Percentiles rank a stretch among this genome's conserved stretches.
phyloP scores from a whole-genome alignment of 2,113 vertebrate species.

The Tachycineta bicolor region DNA sequence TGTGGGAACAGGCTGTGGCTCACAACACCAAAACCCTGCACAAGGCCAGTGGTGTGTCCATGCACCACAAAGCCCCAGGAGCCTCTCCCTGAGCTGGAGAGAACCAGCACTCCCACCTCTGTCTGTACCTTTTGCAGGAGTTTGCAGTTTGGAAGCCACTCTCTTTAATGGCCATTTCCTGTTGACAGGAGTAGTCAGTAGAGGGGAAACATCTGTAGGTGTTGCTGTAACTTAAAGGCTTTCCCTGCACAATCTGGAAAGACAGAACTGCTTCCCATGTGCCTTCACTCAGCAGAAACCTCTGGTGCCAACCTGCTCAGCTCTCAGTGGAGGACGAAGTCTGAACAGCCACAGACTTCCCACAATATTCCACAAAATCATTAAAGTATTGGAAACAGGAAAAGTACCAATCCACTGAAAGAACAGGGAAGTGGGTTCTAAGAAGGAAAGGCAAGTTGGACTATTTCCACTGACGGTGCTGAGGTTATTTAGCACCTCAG shows the following conservation, averaged over 20 bases:
- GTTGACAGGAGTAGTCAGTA: not conserved
- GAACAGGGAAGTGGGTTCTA: not conserved
- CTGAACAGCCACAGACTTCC: not conserved
- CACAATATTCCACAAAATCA: not conserved
- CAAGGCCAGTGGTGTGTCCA: not conserved
- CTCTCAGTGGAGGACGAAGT: not conserved
- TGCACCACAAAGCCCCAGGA: not conserved
- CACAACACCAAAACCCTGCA: not conserved
- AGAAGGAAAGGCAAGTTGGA: not conserved
- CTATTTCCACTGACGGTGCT: not conserved
- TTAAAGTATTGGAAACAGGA: not conserved
- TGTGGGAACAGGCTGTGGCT: not conserved
- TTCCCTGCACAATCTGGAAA: not conserved
- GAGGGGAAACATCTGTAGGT: conserved; percentile 17
- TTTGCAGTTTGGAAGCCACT: not conserved
- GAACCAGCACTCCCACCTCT: not conserved
- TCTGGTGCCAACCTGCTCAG: not conserved
- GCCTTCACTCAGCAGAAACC: not conserved
- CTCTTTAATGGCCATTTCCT: not conserved
- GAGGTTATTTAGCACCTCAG: not conserved
- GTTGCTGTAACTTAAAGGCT: not conserved
- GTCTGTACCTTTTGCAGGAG: not conserved
- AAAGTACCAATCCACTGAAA: not conserved
- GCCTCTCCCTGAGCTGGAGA: not conserved
- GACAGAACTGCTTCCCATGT: not conserved